Conservation (phyloP, 1,140 invertebrate genomes). For the Vanessa atalanta region DNA sequence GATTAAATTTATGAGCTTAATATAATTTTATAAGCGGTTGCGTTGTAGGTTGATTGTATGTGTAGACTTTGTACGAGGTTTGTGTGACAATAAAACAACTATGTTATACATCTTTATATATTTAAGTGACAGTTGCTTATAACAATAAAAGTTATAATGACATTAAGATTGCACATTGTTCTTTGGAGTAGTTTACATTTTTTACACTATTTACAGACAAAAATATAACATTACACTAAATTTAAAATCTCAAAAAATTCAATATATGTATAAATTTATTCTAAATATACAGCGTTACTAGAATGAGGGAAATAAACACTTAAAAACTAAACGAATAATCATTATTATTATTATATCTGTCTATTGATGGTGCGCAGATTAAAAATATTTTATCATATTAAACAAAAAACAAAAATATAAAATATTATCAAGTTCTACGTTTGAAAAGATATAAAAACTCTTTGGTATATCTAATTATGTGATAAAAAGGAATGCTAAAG, state of each 20-base stretch:
- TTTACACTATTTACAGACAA: slow-evolving; percentile 68
- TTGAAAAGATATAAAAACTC: not conserved
- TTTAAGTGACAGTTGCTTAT: slow-evolving; percentile 67
- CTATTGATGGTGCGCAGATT: not conserved
- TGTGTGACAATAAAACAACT: slow-evolving; percentile 40
- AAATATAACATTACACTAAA: slow-evolving; percentile 53
- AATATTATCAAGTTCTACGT: not conserved
- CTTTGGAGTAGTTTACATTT: slow-evolving; percentile 67
- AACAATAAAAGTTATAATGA: slow-evolving; percentile 64
- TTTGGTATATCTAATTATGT: slow-evolving; percentile 1
- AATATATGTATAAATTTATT: slow-evolving; percentile 26
- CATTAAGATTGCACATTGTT: slow-evolving; percentile 71
- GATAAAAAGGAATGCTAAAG: not conserved
- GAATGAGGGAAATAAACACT: slow-evolving; percentile 12
- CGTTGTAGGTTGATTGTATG: too few species aligned
- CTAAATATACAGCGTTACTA: slow-evolving; percentile 31
- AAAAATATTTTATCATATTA: not conserved
- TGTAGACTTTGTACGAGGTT: too few species aligned
- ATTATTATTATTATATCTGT: not conserved
- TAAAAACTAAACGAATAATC: not conserved
- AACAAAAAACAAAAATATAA: not conserved
- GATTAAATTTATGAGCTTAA: too few species aligned
- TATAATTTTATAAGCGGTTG: too few species aligned
- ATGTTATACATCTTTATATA: slow-evolving; percentile 61
- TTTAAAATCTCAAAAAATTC: slow-evolving; percentile 47